Percentiles rank a stretch among this genome's conserved stretches.
These are phyloP conservation scores for Camponotus floridanus DNA, from an alignment of 1,140 invertebrate species.

Conservation along the genomic window DNA sequence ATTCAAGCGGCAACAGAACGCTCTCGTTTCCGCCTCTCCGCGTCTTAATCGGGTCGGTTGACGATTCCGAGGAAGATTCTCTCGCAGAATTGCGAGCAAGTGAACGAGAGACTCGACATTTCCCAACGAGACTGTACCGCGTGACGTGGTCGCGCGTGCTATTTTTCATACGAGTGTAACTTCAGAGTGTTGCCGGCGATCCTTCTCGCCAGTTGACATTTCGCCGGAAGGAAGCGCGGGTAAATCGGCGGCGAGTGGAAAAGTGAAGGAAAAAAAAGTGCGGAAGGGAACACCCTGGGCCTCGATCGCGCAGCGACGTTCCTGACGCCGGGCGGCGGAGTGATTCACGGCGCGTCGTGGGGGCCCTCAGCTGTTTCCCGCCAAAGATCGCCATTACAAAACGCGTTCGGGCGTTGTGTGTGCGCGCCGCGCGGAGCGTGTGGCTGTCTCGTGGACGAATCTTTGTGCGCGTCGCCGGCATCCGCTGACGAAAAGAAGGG, in stretches of 20 bases:
- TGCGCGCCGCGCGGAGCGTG: slow-evolving; percentile 73
- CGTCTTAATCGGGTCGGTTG: neutral
- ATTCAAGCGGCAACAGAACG: slow-evolving; percentile 1
- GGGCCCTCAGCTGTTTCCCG: slow-evolving; percentile 90
- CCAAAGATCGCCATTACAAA: slow-evolving; percentile 89
- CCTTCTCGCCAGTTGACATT: neutral
- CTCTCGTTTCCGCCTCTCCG: neutral
- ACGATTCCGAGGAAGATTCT: neutral
- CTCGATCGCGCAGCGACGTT: slow-evolving; percentile 57
- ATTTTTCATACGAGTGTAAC: neutral
- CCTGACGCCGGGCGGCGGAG: slow-evolving; percentile 84
- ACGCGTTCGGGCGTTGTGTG: slow-evolving; percentile 82
- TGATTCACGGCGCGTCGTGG: slow-evolving; percentile 82
- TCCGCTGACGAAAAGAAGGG: slow-evolving; percentile 42
- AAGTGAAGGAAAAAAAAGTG: slow-evolving; percentile 50
- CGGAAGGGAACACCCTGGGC: neutral
- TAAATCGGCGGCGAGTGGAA: slow-evolving; percentile 1
- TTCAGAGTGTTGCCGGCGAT: neutral
- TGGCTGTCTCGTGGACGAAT: slow-evolving; percentile 77
- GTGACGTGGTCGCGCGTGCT: neutral
- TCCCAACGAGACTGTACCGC: neutral
- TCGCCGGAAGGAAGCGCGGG: neutral
- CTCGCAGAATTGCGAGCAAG: neutral
- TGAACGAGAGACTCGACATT: neutral
- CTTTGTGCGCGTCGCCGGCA: slow-evolving; percentile 66